phyloP scores from a whole-genome alignment of 2,113 vertebrate genomes.

The Mungos mungo region DNA sequence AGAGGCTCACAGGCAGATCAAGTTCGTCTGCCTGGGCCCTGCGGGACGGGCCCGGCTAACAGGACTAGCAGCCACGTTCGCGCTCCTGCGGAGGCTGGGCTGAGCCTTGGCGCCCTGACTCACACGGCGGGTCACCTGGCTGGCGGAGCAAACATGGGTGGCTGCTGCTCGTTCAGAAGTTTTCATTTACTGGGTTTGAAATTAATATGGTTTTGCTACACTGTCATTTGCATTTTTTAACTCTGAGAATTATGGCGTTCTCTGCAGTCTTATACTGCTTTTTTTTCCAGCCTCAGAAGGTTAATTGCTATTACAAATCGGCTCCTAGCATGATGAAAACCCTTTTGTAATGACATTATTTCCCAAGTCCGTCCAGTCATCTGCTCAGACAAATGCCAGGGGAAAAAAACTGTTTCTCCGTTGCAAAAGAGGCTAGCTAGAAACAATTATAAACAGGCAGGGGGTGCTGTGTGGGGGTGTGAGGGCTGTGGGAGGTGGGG shows the following conservation, averaged over 20 bases:
- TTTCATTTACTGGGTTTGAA: background rate
- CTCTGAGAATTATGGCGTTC: background rate
- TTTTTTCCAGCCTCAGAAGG: conserved; percentile 22
- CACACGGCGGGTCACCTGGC: background rate
- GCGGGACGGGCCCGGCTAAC: background rate
- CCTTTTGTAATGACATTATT: background rate
- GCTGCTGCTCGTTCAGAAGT: background rate
- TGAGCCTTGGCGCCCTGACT: no score
- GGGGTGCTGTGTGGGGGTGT: background rate
- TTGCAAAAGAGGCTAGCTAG: background rate
- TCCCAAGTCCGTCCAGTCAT: background rate
- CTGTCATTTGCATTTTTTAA: background rate
- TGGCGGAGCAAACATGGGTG: background rate
- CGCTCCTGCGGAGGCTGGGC: background rate
- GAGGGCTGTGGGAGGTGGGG: background rate
- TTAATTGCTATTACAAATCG: background rate
- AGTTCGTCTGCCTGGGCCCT: background rate
- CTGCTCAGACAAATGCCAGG: background rate
- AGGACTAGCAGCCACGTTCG: background rate
- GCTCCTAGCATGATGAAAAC: background rate
- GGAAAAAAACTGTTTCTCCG: background rate
- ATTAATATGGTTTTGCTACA: background rate
- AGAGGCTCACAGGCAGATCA: background rate
- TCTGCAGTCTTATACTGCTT: background rate
- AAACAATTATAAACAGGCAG: background rate